These are phyloP conservation scores for Pemphigus obesinymphae DNA, from an alignment of 1,140 invertebrate species.

Conservation along the genomic window DNA sequence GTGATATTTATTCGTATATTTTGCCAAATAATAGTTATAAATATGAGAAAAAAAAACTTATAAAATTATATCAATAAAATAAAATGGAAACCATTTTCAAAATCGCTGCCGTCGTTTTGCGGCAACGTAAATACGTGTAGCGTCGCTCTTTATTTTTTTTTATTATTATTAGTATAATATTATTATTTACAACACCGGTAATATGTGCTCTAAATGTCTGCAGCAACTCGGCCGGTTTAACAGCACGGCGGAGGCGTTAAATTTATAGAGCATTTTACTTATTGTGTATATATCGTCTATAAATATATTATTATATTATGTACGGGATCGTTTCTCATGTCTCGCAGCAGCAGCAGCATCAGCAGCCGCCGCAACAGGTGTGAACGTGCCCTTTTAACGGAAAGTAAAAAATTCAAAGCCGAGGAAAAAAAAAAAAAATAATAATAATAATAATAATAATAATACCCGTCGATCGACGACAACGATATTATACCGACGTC, in stretches of 20 bases:
- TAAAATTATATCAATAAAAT: neutral
- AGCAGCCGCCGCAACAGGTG: neutral
- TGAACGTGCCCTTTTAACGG: conserved; percentile 31
- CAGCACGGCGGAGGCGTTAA: conserved; percentile 37
- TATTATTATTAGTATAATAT: neutral
- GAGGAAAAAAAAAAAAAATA: neutral
- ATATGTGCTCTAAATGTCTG: conserved; percentile 18
- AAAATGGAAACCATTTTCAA: neutral
- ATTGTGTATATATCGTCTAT: neutral
- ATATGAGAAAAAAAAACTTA: neutral
- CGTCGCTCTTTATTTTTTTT: neutral
- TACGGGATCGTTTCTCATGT: neutral
- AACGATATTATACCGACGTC: neutral
- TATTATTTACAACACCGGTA: conserved; percentile 7
- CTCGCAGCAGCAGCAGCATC: neutral
- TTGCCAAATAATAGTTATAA: neutral
- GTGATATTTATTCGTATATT: neutral
- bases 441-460: neutral
- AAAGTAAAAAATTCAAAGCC: conserved; percentile 6
- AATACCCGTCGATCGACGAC: conserved; percentile 1
- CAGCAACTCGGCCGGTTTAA: neutral
- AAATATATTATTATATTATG: neutral
- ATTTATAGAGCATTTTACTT: conserved; percentile 32
- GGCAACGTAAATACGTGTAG: neutral
- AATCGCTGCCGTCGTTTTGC: neutral